phyloP scores from a whole-genome alignment of 2,888 invertebrate species.

The Phasia obesa region DNA sequence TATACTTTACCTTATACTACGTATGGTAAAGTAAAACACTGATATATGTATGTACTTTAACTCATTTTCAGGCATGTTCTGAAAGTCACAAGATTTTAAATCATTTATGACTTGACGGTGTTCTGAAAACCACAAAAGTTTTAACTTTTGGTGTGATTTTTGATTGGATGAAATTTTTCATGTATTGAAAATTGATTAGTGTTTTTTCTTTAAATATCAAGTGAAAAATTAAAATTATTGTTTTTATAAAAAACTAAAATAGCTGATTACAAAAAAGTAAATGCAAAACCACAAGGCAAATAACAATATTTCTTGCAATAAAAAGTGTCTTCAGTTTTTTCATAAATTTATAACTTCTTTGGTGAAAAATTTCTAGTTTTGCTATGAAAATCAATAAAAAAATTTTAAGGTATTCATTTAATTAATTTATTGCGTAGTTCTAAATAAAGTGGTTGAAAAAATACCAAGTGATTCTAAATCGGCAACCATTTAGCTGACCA shows the following conservation, averaged over 20 bases:
- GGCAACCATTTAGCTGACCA: slow-evolving; percentile 2
- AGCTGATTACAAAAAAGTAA: too few species aligned
- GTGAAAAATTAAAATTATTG: background rate
- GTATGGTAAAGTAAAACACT: too few species aligned
- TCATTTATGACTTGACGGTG: background rate
- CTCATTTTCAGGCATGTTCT: background rate
- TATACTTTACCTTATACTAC: too few species aligned
- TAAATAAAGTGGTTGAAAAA: background rate
- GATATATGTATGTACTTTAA: background rate
- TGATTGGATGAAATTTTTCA: too few species aligned
- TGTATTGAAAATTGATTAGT: too few species aligned
- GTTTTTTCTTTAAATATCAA: too few species aligned
- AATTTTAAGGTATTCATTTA: slow-evolving; percentile 7
- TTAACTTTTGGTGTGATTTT: background rate
- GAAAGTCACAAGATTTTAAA: background rate
- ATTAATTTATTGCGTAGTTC: slow-evolving; percentile 2
- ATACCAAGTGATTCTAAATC: slow-evolving; percentile 6
- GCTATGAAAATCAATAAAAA: slow-evolving; percentile 18
- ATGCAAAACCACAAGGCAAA: background rate
- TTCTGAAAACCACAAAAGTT: background rate
- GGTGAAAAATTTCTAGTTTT: slow-evolving; percentile 1
- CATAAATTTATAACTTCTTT: slow-evolving; percentile 10
- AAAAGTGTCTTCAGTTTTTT: background rate
- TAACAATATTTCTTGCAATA: slow-evolving; percentile 12
- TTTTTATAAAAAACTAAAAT: background rate